Evolutionary conservation across 2,113 vertebrate species (phyloP), one percentile per base, ranked within the genome.

Genomic region (Esox niger): DNA sequence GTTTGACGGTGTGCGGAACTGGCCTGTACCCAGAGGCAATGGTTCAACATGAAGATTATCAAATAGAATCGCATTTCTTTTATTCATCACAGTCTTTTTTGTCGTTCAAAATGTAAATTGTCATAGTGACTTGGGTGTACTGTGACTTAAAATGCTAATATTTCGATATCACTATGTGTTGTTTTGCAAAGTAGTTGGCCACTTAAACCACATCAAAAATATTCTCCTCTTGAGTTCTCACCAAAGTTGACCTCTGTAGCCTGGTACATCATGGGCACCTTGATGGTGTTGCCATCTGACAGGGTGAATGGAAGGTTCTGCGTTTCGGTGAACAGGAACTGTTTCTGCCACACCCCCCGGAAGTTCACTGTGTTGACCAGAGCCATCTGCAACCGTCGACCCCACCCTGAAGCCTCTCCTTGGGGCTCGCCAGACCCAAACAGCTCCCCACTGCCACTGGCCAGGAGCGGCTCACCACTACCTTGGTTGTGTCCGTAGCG

Each of bases 241-340:
- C 96, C 95, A 0, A 95, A 95, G 82, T 92, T 92, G 62, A 95
- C 94, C 74, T 95, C 92, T 0, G 91, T 84, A 2, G 86, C 87
- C 79, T 95, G 95, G 70, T 96, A 89, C 94, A 97, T 96, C 81
- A 91, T 95, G 43, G 95, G 93, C 47, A 97, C 95, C 75, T 94
- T 94, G 79, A 93, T 73, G 29, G 79, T 65, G 0, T n/a, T 88
- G 21, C 95, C 94, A 0, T 92, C 90, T 0, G 82, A 52, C 0
- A 91, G 91, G 54, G 87, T 89, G 80, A 98, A 98, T 67, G 94
- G 90, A 79, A 95, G 87, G 71, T 90, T 86, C 79, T 94, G 92
- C 0, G 92, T 94, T 75, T 93, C 90, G 29, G 76, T 71, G 68
- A 91, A 90, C 17, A 90, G 88, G 74, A 98, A 96, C 66, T 88